Base-by-base conservation (phyloP, 2,888 invertebrate genomes). In the Acanthosepion esculentum region DNA sequence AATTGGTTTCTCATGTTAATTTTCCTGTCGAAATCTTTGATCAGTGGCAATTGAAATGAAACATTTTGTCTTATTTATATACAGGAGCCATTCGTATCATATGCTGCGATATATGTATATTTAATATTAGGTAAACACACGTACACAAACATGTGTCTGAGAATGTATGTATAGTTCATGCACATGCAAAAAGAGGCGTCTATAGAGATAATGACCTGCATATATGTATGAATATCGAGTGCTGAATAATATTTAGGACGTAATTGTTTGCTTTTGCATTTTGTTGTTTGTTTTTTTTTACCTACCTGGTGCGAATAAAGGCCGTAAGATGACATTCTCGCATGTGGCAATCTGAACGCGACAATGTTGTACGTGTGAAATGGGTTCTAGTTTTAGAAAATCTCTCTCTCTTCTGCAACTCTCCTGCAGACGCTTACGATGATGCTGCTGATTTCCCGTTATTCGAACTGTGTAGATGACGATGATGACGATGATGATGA, bases 291-390 rank as follows among this genome's bases (percentile, higher is more conserved):
- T 26, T 64, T 26, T 64, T 64, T 64, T 92, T 48, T 48, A 92
- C 92, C 29, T 41, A 92, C 92, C 92, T 92, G 92, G 20, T 92
- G 92, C 50, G 92, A 92, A 92, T 92, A 92, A 23, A 92, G 48
- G 23, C 92, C 92, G 48, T 92, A 92, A 26, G 92, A 92, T 10
- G 92, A 92, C 92, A 92, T 92, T 48, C 48, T 92, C 50, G 29
- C 64, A 64, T 64, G 26, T 26, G 64, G 64, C 29, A 26, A 26
- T 64, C 26, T 64, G 64, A 64, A 64, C 64, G 23, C 64, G 64
- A 23, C 64, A 64, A 64, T 23, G 64, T 26, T 26, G 29, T 64
- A 26, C 26, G 64, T 23, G 64, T 64, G 2, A 64, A 64, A 64
- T 64, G 64, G 41, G 26, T 64, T 26, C 64, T 23, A 64, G 64